phyloP scores from a whole-genome alignment of 2,888 invertebrate species.

The Thereva unica region DNA sequence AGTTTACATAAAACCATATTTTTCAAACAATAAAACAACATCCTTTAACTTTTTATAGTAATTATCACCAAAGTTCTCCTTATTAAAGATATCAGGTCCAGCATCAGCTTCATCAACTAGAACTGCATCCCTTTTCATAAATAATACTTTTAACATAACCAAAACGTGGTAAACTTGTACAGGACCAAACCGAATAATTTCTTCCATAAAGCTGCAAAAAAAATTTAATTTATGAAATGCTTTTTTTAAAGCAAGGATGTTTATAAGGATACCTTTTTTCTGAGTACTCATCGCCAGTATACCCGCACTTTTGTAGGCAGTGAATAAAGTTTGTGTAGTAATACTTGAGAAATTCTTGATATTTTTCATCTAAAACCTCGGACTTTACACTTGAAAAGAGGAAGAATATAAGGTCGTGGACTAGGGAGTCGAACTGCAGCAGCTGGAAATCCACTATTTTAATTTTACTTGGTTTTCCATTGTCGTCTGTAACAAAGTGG shows the following conservation, averaged over 20 bases:
- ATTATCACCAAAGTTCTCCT: constrained; percentile 53
- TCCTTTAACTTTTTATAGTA: constrained; percentile 53
- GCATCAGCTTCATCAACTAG: constrained; percentile 58
- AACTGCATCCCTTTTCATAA: constrained; percentile 59
- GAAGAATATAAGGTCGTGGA: constrained; percentile 63
- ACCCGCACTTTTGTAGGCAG: constrained; percentile 55
- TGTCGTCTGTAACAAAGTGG: constrained; percentile 44
- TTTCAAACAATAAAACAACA: constrained; percentile 51
- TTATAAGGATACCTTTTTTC: constrained; percentile 54
- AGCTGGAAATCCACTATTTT: constrained; percentile 67
- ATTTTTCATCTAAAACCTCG: constrained; percentile 57
- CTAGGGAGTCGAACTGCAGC: constrained; percentile 60
- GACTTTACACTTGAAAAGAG: constrained; percentile 61
- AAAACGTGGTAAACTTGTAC: constrained; percentile 59
- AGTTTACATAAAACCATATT: constrained; percentile 12
- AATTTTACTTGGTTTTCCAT: constrained; percentile 57
- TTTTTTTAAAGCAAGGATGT: neutral
- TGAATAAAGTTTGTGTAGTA: constrained; percentile 61
- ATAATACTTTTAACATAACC: constrained; percentile 60
- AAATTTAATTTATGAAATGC: neutral
- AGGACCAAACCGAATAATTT: constrained; percentile 57
- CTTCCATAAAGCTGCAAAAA: constrained; percentile 50
- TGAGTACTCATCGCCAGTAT: constrained; percentile 55
- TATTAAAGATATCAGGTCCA: constrained; percentile 54
- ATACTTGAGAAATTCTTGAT: constrained; percentile 60